Evolutionary conservation across 2,113 vertebrate species (phyloP).

Genomic region (Corythaixoides concolor): DNA sequence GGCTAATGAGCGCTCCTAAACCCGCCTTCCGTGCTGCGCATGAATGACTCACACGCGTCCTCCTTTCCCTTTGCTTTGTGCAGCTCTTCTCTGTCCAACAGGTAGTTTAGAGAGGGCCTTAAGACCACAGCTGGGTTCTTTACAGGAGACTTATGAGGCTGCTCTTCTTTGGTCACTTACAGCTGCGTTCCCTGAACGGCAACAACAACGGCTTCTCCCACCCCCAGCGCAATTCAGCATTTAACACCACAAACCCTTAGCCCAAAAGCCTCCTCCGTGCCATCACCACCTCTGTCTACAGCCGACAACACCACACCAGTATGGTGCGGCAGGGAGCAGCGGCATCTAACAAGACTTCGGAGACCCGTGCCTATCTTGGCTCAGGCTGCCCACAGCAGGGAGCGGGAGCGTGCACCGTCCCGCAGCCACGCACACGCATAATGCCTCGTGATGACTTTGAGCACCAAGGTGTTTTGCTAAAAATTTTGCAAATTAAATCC

Average conservation of each 20-base stretch:
- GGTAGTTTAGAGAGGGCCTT: background rate
- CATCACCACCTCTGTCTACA: rapidly evolving
- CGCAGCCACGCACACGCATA: background rate
- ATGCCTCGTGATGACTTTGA: rapidly evolving
- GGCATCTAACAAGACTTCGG: no score
- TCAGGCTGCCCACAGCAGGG: background rate
- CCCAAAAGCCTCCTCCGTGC: background rate
- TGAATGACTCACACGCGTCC: background rate
- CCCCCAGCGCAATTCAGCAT: background rate
- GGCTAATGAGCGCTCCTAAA: background rate
- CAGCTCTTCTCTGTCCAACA: background rate
- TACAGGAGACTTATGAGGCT: background rate
- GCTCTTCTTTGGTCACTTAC: background rate
- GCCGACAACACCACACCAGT: rapidly evolving
- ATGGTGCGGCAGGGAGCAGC: no score
- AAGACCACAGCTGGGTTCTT: background rate
- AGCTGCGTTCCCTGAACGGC: background rate
- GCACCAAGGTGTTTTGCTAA: background rate
- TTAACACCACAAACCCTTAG: background rate
- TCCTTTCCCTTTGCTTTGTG: background rate
- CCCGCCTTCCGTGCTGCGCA: background rate
- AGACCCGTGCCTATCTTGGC: background rate
- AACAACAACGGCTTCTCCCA: background rate
- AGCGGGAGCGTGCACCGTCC: rapidly evolving
- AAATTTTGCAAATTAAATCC: background rate